Evolutionary conservation across 30 jellyfish, hydroid and myxozoan species (phyloP).

Genomic region (Aurelia coerulea): DNA sequence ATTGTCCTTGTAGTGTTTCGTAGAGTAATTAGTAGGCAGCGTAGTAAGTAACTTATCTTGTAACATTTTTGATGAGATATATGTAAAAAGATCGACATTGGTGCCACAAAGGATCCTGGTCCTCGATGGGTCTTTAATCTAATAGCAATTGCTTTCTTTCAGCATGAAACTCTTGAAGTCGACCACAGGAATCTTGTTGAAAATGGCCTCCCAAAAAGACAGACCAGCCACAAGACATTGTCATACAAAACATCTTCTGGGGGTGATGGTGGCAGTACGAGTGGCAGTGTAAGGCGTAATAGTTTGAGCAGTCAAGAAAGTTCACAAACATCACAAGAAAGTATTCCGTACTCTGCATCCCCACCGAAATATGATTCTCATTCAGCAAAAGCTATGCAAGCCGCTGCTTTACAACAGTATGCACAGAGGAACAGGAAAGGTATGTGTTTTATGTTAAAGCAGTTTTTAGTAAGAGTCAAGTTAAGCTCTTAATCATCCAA

Average conservation of each 20-base stretch:
- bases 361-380: constrained; percentile 37
- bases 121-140: too few species aligned
- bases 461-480: too few species aligned
- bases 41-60: too few species aligned
- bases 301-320: constrained; percentile 71
- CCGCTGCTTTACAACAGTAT: constrained; percentile 34
- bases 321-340: constrained; percentile 72
- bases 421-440: constrained; percentile 49
- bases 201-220: constrained; percentile 36
- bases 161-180: constrained; percentile 36
- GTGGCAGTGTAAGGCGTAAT: constrained; percentile 51
- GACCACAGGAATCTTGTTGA: constrained; percentile 58
- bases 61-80: too few species aligned
- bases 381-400: constrained; percentile 11
- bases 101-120: too few species aligned
- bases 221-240: constrained; percentile 36
- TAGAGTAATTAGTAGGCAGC: too few species aligned
- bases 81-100: too few species aligned
- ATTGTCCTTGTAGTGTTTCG: too few species aligned
- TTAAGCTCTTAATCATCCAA: too few species aligned
- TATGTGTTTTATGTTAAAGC: background rate
- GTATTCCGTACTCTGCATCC: constrained; percentile 43
- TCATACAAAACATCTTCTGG: constrained; percentile 63
- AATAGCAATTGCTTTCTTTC: background rate
- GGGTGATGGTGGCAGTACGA: background rate